A percentile compares a stretch with the other conserved stretches of the same genome.
phyloP scores from a whole-genome alignment of 1,140 invertebrate genomes.

The Brachionus rotundiformis region DNA sequence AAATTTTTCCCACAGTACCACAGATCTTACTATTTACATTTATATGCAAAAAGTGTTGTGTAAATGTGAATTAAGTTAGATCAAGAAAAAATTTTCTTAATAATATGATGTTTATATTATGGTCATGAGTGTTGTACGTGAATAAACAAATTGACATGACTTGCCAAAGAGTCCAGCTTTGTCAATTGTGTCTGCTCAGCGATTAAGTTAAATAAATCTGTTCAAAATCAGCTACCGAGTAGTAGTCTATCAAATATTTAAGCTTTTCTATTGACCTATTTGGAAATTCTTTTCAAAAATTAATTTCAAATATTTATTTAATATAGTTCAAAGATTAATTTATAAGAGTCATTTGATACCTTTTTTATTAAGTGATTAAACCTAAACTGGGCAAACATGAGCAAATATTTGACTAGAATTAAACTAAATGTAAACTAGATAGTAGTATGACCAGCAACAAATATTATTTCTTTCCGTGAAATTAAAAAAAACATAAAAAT shows the following conservation, averaged over 20 bases:
- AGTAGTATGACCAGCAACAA: background rate
- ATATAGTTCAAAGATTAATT: background rate
- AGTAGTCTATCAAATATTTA: background rate
- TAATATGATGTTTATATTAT: no score
- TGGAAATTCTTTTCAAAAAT: background rate
- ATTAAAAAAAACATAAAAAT: background rate
- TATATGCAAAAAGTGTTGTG: no score
- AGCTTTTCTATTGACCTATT: background rate
- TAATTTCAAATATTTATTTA: constrained; percentile 1
- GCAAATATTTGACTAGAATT: background rate
- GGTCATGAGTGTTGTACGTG: background rate
- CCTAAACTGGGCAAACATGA: background rate
- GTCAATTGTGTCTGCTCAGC: background rate
- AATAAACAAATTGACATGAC: background rate
- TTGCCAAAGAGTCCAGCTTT: no score
- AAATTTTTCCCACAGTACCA: no score
- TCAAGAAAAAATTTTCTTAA: no score
- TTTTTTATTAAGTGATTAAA: constrained; percentile 11
- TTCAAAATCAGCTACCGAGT: background rate
- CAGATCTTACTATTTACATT: no score
- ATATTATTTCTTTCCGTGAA: background rate
- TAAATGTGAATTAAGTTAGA: no score
- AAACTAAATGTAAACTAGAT: background rate
- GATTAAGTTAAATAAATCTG: background rate
- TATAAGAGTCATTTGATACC: constrained; percentile 3